A percentile compares a stretch with the other conserved stretches of the same genome.
These are phyloP conservation scores for Cataglyphis hispanica DNA, from an alignment of 1,140 invertebrate species.

Conservation along the genomic window DNA sequence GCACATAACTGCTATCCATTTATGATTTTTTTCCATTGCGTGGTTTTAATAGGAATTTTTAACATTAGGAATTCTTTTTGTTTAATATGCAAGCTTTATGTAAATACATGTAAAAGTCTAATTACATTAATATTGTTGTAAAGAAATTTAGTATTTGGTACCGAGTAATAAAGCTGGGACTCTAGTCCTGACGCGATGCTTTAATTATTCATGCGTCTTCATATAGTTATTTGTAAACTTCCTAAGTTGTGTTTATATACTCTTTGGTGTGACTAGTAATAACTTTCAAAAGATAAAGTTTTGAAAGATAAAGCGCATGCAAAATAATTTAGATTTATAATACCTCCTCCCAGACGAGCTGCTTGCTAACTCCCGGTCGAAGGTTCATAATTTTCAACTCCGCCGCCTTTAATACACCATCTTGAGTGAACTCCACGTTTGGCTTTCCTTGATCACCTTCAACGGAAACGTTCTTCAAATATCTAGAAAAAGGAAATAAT, in stretches of 20 bases:
- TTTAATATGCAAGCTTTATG: slow-evolving; percentile 20
- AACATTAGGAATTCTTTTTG: slow-evolving; percentile 5
- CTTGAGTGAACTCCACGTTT: slow-evolving; percentile 94
- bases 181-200: neutral
- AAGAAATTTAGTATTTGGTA: neutral
- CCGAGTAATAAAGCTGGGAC: neutral
- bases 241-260: neutral
- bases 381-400: slow-evolving; percentile 98
- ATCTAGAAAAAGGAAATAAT: slow-evolving; percentile 86
- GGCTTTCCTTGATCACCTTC: slow-evolving; percentile 92
- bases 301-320: slow-evolving; percentile 40
- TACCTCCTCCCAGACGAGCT: slow-evolving; percentile 97
- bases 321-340: slow-evolving; percentile 80
- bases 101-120: slow-evolving; percentile 19
- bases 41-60: neutral
- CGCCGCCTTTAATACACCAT: slow-evolving; percentile 94
- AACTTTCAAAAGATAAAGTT: slow-evolving; percentile 34
- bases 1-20: neutral
- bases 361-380: slow-evolving; percentile 91
- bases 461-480: slow-evolving; percentile 94
- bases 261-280: neutral
- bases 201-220: slow-evolving; percentile 31
- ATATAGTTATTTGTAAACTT: slow-evolving; percentile 36
- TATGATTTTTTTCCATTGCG: neutral
- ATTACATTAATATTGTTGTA: slow-evolving; percentile 13